Percentiles rank a stretch among this genome's conserved stretches.
phyloP scores from a whole-genome alignment of 2,113 vertebrate genomes.

The Pycnonotus jocosus region DNA sequence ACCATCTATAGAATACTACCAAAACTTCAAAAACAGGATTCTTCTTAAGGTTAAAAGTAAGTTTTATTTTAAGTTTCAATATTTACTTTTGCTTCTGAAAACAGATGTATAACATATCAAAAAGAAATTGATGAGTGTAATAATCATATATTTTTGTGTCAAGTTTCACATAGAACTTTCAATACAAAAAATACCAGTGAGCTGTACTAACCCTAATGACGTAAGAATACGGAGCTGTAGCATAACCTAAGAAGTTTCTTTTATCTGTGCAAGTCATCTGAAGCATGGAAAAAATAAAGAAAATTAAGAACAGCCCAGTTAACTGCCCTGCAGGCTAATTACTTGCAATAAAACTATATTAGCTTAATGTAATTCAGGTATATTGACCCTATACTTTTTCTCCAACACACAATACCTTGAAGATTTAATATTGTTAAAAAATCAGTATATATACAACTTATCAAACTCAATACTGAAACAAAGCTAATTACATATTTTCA shows the following conservation, averaged over 20 bases:
- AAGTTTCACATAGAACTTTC: not conserved
- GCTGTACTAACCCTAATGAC: not conserved
- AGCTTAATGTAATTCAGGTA: not conserved
- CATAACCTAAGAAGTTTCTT: not conserved
- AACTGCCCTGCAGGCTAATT: not conserved
- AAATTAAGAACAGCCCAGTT: not conserved
- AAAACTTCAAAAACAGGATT: not conserved
- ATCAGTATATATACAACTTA: not conserved
- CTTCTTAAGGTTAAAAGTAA: not conserved
- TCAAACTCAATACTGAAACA: constrained; percentile 18
- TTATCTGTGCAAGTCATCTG: not conserved
- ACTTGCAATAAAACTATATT: not conserved
- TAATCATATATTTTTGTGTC: not conserved
- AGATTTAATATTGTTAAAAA: not conserved
- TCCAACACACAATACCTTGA: not conserved
- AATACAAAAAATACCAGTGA: not conserved
- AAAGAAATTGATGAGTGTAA: not conserved
- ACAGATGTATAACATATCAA: not conserved
- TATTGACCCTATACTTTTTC: not conserved
- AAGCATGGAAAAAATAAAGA: not conserved
- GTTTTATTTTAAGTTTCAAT: not conserved
- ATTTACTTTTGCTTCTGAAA: not conserved
- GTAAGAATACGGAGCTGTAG: not conserved
- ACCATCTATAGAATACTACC: not conserved
- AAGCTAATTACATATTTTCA: not conserved